Evolutionary conservation across 2,888 invertebrate species (phyloP).

Genomic region (Synanthedon myopaeformis): DNA sequence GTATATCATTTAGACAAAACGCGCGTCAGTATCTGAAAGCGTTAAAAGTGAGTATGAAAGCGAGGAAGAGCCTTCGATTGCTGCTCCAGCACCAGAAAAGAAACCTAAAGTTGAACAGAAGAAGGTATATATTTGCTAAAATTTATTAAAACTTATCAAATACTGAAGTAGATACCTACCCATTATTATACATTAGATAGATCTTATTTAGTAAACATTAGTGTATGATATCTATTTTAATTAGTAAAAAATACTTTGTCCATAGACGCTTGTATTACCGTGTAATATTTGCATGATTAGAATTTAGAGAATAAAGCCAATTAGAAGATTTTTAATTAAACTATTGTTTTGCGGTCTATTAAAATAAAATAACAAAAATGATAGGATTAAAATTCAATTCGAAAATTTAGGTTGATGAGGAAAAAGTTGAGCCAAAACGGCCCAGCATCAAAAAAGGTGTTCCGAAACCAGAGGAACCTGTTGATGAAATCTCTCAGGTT

Average conservation of each 20-base stretch:
- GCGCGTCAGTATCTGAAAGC: constrained; percentile 54
- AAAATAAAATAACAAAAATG: not conserved
- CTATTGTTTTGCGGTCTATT: too few species aligned
- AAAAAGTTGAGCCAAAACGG: constrained; percentile 37
- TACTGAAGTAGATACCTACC: not conserved
- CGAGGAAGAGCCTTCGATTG: constrained; percentile 51
- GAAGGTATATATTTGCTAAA: constrained; percentile 26
- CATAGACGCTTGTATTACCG: too few species aligned
- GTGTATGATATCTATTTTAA: too few species aligned
- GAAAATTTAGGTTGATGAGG: constrained; percentile 40
- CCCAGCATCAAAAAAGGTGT: constrained; percentile 54
- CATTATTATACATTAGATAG: too few species aligned
- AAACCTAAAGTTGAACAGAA: constrained; percentile 40
- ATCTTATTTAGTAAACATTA: too few species aligned
- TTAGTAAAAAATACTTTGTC: too few species aligned
- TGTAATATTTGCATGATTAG: too few species aligned
- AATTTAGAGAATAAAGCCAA: too few species aligned
- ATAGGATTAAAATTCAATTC: not conserved
- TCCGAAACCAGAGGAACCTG: constrained; percentile 51
- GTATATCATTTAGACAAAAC: constrained; percentile 39
- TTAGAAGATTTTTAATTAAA: too few species aligned
- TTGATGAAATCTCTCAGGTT: constrained; percentile 52
- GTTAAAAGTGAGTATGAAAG: constrained; percentile 54
- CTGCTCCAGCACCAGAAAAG: constrained; percentile 44
- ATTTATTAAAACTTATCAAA: not conserved